Evolutionary conservation across 2,797 vertebrate genomes (phyloP), one percentile per base, ranked within the genome.

Genomic region (Epinephelus awoara): DNA sequence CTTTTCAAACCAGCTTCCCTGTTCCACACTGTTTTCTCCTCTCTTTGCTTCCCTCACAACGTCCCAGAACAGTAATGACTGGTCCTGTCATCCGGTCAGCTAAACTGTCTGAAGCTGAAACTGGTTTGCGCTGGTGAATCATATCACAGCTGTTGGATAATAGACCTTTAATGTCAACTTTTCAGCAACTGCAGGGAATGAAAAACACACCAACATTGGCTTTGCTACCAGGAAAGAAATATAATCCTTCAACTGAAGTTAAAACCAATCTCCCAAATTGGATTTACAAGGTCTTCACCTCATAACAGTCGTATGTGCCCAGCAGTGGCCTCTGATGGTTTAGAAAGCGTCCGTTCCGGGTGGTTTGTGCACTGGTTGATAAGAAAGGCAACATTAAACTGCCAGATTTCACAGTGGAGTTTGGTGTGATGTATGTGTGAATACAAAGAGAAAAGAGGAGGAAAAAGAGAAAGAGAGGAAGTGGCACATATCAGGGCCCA

Each of bases 101-200:
- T 70, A 13, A 56, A 62, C 57, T 66, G 49, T 65, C 56, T 65
- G 44, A 42, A 40, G 17, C 64, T 63, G 23, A 75, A 70, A 67
- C 55, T 66, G 49, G 40, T 66, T 79, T 61, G 55, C 42, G 42
- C 18, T 40, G 54, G 23, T 90, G 63, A 86, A 85, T 85, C 73
- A 59, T 62, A 70, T 79, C 67, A 71, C 75, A 83, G 74, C 64
- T 76, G 70, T 18, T 84, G 62, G 46, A 50, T 27, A 0, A 81
- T 66, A 1, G 63, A 64, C 27, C 23, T 67, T 63, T n/a, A 47
- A 42, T 67, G 19, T 61, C 44, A 63, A 40, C 52, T 69, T 75
- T 55, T 64, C 44, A 75, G 50, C 52, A 46, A 49, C 23, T 51
- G 34, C 34, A 2, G 13, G 18, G 21, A 25, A 25, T 13, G 17